Conservation (phyloP, 2,888 invertebrate genomes). For the Mamestra brassicae region DNA sequence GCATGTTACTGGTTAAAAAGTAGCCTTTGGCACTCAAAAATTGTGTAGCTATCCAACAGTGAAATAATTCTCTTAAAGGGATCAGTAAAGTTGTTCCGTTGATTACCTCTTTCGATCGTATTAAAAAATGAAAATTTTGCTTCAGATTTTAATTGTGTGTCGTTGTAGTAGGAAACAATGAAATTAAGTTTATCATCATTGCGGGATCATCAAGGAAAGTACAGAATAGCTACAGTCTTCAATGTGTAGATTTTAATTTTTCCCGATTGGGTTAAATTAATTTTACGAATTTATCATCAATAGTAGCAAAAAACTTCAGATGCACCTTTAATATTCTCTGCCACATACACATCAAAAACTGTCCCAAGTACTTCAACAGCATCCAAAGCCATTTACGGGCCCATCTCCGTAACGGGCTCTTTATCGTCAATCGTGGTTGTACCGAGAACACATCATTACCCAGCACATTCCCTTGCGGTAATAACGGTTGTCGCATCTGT, state of each 20-base stretch:
- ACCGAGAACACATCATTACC: slow-evolving; percentile 60
- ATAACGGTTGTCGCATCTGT: slow-evolving; percentile 52
- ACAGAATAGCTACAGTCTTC: too few relatives aligned
- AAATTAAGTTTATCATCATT: too few relatives aligned
- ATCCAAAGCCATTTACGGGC: slow-evolving; percentile 30
- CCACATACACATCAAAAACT: not conserved
- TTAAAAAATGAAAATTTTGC: too few relatives aligned
- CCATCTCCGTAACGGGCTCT: slow-evolving; percentile 48
- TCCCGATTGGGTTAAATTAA: too few relatives aligned
- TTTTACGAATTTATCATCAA: too few relatives aligned
- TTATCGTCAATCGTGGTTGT: slow-evolving; percentile 52
- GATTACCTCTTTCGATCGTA: not conserved
- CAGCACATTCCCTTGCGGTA: slow-evolving; percentile 50
- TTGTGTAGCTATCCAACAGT: not conserved
- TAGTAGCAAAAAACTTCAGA: not conserved
- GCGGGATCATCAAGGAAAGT: too few relatives aligned
- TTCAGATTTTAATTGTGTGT: too few relatives aligned
- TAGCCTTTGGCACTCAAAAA: not conserved
- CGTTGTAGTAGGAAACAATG: too few relatives aligned
- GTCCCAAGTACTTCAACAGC: not conserved
- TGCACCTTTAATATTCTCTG: not conserved
- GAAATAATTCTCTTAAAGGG: not conserved
- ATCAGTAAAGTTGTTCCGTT: not conserved
- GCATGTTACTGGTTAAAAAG: not conserved
- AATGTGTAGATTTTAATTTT: too few relatives aligned